Evolutionary conservation across 2,113 vertebrate species (phyloP).

Genomic region (Nannospalax galili): DNA sequence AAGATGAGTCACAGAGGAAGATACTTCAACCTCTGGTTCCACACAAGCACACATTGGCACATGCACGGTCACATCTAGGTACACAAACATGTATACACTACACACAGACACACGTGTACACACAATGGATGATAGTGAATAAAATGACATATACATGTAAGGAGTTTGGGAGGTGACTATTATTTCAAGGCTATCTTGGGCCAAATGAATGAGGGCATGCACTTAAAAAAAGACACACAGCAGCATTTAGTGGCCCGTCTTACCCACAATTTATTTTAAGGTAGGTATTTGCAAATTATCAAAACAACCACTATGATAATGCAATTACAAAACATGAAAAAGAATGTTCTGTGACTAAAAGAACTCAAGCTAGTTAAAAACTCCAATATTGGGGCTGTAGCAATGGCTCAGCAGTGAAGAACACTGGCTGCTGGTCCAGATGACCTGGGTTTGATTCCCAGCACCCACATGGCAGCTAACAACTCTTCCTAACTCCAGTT

Average conservation of each 20-base stretch:
- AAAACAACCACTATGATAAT: slow-evolving; percentile 20
- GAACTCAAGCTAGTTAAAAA: slow-evolving; percentile 52
- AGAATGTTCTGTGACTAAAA: slow-evolving; percentile 17
- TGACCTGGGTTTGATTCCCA: too few relatives aligned
- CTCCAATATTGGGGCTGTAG: not conserved
- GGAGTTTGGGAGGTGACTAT: not conserved
- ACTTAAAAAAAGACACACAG: not conserved
- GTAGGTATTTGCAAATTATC: slow-evolving; percentile 27
- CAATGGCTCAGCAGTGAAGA: too few relatives aligned
- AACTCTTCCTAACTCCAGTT: too few relatives aligned
- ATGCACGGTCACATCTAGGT: not conserved
- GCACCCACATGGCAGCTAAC: too few relatives aligned
- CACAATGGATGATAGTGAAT: not conserved
- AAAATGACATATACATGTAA: not conserved
- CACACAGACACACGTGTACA: too few relatives aligned
- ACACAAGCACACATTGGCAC: not conserved
- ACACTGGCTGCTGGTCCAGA: too few relatives aligned
- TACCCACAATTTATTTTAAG: slow-evolving; percentile 45
- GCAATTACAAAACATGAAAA: not conserved
- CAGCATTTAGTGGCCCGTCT: not conserved
- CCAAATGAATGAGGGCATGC: not conserved
- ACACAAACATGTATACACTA: not conserved
- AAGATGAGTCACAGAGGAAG: not conserved
- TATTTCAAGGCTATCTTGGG: not conserved
- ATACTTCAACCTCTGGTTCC: not conserved